These are phyloP conservation scores for Prietella phreatophila DNA, from an alignment of 2,113 vertebrate species.

Conservation along the genomic window DNA sequence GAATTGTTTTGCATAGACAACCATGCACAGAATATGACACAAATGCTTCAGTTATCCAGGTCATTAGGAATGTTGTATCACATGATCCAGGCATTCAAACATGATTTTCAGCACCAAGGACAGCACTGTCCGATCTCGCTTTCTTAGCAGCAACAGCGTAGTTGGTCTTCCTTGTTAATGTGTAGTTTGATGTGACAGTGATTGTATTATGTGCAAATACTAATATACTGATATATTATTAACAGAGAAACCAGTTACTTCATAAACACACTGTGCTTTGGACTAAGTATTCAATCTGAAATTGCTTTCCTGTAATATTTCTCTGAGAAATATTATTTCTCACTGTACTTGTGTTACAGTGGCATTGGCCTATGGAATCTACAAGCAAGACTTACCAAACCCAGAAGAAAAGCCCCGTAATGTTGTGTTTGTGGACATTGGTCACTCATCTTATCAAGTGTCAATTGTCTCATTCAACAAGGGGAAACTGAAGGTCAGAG, in stretches of 20 bases:
- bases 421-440: constrained; percentile 93
- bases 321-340: not conserved
- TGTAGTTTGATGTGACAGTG: not conserved
- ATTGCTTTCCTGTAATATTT: constrained; percentile 1
- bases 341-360: constrained; percentile 68
- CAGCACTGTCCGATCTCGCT: not conserved
- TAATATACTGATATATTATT: not conserved
- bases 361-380: constrained; percentile 94
- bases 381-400: constrained; percentile 91
- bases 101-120: constrained; percentile 36
- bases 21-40: not conserved
- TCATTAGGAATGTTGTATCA: not conserved
- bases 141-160: not conserved
- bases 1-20: not conserved
- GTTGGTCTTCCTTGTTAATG: not conserved
- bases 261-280: not conserved
- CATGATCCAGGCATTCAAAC: not conserved
- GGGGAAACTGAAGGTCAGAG: constrained; percentile 90
- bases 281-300: not conserved
- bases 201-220: not conserved
- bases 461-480: constrained; percentile 93
- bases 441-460: constrained; percentile 92
- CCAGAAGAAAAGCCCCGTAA: constrained; percentile 92
- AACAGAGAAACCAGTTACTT: not conserved
- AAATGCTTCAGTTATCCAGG: not conserved